Percentiles rank a stretch among this genome's conserved stretches.
phyloP scores from a whole-genome alignment of 64 coral and sea anemone species.

The Catalaphyllia jardinei region DNA sequence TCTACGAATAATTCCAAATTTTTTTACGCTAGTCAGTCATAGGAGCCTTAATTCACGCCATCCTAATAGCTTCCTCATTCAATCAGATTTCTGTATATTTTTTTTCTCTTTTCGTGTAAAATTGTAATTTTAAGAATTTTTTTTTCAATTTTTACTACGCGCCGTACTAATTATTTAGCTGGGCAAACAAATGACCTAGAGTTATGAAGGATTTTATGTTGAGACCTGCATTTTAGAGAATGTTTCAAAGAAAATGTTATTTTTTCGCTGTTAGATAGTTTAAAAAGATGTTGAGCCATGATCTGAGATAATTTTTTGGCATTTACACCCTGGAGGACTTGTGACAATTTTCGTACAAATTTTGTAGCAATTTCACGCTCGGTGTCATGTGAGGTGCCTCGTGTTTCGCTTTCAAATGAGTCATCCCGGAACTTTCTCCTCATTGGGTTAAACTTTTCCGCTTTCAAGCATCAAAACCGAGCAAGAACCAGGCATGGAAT shows the following conservation, averaged over 20 bases:
- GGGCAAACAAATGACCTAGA: conserved; percentile 65
- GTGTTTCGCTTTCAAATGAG: conserved; percentile 60
- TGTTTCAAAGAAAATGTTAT: neutral
- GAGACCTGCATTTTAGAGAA: conserved; percentile 21
- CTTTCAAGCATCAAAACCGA: conserved; percentile 10
- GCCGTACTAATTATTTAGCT: conserved; percentile 58
- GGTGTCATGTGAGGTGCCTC: conserved; percentile 71
- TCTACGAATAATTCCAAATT: neutral
- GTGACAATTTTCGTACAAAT: conserved; percentile 26
- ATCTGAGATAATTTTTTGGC: neutral
- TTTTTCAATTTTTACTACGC: conserved; percentile 57
- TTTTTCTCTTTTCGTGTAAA: neutral
- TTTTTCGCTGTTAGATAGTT: conserved; percentile 14
- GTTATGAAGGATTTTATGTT: conserved; percentile 24
- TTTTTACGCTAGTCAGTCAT: neutral
- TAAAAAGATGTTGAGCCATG: neutral
- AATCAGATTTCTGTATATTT: neutral
- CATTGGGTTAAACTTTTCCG: conserved; percentile 25
- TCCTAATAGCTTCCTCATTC: neutral
- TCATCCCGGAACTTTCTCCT: conserved; percentile 49
- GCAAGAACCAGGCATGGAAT: neutral
- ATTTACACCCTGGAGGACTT: neutral
- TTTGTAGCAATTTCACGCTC: conserved; percentile 56
- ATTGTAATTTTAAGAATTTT: conserved; percentile 70
- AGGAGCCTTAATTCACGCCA: neutral